Percentiles rank a stretch among this genome's conserved stretches.
These are phyloP conservation scores for Litocranius walleri DNA, from an alignment of 2,113 vertebrate species.

Conservation along the genomic window DNA sequence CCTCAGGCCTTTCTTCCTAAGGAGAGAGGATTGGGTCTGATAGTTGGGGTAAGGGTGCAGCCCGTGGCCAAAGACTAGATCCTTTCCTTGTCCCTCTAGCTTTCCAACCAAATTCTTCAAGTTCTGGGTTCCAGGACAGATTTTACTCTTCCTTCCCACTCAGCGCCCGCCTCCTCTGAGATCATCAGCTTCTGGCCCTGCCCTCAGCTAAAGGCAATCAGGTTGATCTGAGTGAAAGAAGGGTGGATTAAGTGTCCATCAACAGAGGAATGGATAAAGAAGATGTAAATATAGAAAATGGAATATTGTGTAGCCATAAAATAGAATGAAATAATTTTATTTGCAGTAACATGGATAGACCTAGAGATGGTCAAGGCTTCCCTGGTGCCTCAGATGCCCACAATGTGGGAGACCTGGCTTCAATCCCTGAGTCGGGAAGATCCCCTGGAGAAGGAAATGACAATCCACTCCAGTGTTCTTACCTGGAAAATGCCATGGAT, in stretches of 20 bases:
- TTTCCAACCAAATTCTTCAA: not conserved
- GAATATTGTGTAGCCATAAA: not conserved
- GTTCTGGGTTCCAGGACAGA: not conserved
- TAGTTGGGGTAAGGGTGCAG: not conserved
- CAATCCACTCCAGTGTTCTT: too few species aligned
- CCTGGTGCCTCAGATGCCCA: too few species aligned
- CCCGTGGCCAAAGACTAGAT: not conserved
- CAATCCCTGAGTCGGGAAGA: too few species aligned
- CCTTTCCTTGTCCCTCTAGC: not conserved
- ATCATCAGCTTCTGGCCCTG: not conserved
- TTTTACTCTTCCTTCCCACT: not conserved
- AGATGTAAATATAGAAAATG: not conserved
- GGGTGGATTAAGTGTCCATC: not conserved
- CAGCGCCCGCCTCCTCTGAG: not conserved
- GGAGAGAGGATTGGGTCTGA: not conserved
- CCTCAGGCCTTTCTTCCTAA: not conserved
- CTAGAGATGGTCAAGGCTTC: not conserved
- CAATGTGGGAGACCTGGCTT: too few species aligned
- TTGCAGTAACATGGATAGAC: not conserved
- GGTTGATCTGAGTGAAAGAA: not conserved
- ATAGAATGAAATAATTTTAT: not conserved
- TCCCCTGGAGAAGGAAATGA: too few species aligned
- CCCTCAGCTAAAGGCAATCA: not conserved
- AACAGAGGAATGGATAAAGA: not conserved
- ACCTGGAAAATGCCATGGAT: too few species aligned